Percentiles rank a stretch among this genome's conserved stretches.
phyloP scores from a whole-genome alignment of 2,888 invertebrate genomes.

The Oligia latruncula region DNA sequence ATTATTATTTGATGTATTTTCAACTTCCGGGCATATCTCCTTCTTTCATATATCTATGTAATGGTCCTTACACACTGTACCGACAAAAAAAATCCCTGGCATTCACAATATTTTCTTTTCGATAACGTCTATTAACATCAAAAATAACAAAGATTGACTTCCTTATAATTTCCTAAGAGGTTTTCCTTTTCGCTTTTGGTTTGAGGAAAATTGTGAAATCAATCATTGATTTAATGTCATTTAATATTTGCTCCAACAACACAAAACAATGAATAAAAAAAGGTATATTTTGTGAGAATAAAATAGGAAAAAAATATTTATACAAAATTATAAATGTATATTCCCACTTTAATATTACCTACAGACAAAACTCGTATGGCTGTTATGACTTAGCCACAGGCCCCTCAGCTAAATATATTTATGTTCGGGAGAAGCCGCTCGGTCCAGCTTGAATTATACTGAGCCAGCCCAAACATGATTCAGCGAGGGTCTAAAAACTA shows the following conservation, averaged over 20 bases:
- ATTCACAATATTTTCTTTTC: slow-evolving; percentile 4
- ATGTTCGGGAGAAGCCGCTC: neutral
- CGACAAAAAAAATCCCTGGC: neutral
- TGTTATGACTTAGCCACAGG: neutral
- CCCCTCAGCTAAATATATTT: too few relatives aligned
- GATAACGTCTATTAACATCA: neutral
- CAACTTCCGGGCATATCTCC: too few relatives aligned
- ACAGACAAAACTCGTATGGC: neutral
- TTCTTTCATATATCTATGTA: too few relatives aligned
- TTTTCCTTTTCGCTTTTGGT: neutral
- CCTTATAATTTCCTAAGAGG: slow-evolving; percentile 17
- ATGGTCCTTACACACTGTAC: neutral
- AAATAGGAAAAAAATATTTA: neutral
- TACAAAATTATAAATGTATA: neutral
- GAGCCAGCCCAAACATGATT: neutral
- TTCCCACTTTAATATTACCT: neutral
- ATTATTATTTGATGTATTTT: too few relatives aligned
- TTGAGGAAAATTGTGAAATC: slow-evolving; percentile 55
- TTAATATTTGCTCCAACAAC: neutral
- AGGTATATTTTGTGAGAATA: neutral
- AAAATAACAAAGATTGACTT: neutral
- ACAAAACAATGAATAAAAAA: neutral
- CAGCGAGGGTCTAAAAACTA: neutral
- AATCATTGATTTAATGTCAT: slow-evolving; percentile 69
- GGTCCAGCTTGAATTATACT: neutral